A percentile compares a stretch with the other conserved stretches of the same genome.
These are phyloP conservation scores for Sarcophilus harrisii DNA, from an alignment of 2,797 vertebrate genomes.

Conservation along the genomic window DNA sequence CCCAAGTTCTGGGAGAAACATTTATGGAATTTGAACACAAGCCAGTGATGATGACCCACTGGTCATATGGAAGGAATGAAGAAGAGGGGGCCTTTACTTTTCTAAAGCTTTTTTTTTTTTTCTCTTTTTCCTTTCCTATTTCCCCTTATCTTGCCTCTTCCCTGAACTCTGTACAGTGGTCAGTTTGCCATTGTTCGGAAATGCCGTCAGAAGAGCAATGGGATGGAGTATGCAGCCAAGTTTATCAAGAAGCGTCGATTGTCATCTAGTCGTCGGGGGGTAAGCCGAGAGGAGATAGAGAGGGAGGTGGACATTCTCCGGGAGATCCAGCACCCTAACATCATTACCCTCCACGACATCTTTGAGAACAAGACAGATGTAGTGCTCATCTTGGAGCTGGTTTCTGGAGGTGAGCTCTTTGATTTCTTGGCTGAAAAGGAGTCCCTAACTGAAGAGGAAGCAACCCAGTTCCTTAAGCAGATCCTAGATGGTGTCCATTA, in stretches of 20 bases:
- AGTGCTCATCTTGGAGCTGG: conserved; percentile 98
- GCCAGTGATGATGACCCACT: too few species aligned
- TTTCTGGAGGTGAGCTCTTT: conserved; percentile 97
- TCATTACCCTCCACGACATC: conserved; percentile 98
- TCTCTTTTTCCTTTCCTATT: fast-evolving
- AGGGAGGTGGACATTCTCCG: conserved; percentile 97
- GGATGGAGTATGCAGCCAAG: conserved; percentile 94
- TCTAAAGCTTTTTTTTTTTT: neutral
- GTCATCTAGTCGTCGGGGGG: conserved; percentile 95
- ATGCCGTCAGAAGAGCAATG: conserved; percentile 92
- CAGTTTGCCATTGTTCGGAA: conserved; percentile 98
- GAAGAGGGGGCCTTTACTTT: neutral
- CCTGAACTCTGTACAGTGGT: conserved; percentile 82
- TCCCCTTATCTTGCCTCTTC: neutral
- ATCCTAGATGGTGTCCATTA: conserved; percentile 98
- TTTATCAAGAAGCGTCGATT: conserved; percentile 98
- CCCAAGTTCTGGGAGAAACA: neutral
- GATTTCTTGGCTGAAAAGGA: conserved; percentile 99
- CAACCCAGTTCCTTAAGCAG: conserved; percentile 98
- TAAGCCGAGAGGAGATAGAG: conserved; percentile 98
- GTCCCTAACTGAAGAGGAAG: conserved; percentile 97
- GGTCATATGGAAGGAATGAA: neutral
- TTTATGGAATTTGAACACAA: neutral
- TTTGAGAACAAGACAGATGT: conserved; percentile 99
- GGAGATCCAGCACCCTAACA: conserved; percentile 98